These are phyloP conservation scores for Propithecus perrieri DNA, from an alignment of 2,797 vertebrate species.

Conservation along the genomic window DNA sequence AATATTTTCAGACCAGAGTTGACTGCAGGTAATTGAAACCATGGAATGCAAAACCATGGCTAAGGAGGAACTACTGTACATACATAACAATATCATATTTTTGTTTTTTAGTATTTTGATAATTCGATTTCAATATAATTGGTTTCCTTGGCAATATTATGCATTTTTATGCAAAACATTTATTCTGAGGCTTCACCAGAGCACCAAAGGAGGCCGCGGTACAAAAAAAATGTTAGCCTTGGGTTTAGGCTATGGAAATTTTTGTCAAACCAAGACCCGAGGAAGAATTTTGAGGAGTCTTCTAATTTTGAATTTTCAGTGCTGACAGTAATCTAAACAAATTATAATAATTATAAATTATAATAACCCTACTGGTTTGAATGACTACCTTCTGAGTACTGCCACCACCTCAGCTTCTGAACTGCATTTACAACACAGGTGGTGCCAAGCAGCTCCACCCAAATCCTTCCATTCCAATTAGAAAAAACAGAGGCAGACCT, in stretches of 20 bases:
- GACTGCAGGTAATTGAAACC: not conserved
- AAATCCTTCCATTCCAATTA: not conserved
- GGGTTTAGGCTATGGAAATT: not conserved
- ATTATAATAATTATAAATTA: not conserved
- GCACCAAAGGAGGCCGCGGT: not conserved
- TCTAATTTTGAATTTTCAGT: not conserved
- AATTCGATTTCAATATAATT: not conserved
- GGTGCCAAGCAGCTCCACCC: not conserved
- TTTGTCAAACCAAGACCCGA: not conserved
- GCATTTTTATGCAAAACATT: not conserved
- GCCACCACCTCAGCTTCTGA: not conserved
- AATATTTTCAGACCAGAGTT: not conserved
- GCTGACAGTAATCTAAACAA: not conserved
- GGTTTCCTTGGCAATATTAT: not conserved
- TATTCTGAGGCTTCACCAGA: not conserved
- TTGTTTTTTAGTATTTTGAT: not conserved
- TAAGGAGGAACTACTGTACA: not conserved
- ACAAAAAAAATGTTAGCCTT: not conserved
- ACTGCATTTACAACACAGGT: not conserved
- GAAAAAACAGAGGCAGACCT: not conserved
- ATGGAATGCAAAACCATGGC: not conserved
- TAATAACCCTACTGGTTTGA: not conserved
- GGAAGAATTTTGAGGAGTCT: not conserved
- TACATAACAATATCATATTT: not conserved
- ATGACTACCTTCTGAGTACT: not conserved